Evolutionary conservation across 2,888 invertebrate species (phyloP), one percentile per base, ranked within the genome.

Genomic region (Pyrocoelia pectoralis): DNA sequence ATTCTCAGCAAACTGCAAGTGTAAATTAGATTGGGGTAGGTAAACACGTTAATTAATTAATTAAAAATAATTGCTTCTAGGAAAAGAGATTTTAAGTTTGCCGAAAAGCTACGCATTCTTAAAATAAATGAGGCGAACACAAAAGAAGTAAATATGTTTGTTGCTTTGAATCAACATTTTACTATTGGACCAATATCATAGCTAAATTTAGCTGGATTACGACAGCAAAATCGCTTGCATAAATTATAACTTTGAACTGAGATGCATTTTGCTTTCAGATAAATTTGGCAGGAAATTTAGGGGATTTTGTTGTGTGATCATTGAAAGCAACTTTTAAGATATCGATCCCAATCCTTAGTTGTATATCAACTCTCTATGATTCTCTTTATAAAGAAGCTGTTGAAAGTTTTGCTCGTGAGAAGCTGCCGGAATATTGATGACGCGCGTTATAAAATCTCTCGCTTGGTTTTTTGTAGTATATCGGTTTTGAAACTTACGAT

Each of bases 301-400:
- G 24, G 24, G 24, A 3, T 24, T 38, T n/a, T 2, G 38, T 3
- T 3, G 38, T 12, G 10, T 12, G 38, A 10, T 38, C 10, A 3
- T n/a, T 5, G 3, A 10, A 38, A 38, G 13, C 8, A 43, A 13
- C 48, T 52, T 53, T 51, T 56, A 56, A 56, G 56, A 61, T 56
- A 51, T 49, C 46, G 33, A n/a, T 33, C 38, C 40, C 56, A 56
- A 51, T 49, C 56, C 51, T 43, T 56, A 56, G 51, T 56, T 43
- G 43, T 55, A 43, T 41, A 28, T 55, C 53, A 61, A 33, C 55
- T 43, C 55, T 48, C 41, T 41, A 29, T 52, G 55, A 50, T 29
- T 56, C 41, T 56, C 53, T 56, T 62, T 62, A 56, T 53, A n/a
- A 62, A 52, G 51, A 56, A 61, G 46, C 38, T 56, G 28, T 12